Conservation (phyloP, 1,140 invertebrate species). For the Leptinotarsa defecta region DNA sequence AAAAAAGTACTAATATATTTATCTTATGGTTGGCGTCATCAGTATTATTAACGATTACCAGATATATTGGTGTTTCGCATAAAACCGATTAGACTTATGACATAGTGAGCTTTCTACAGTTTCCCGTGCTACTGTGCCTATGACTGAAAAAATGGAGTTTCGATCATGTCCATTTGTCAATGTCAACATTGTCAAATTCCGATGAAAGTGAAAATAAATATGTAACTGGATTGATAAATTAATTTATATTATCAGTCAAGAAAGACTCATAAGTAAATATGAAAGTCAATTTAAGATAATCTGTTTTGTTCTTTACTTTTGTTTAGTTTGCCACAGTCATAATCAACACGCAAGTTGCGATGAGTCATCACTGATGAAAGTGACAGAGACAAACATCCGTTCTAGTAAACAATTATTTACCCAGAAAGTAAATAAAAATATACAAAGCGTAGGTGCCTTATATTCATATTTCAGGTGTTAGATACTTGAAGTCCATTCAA, state of each 20-base stretch:
- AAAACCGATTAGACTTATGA: no score
- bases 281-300: not conserved
- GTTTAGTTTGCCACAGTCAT: no score
- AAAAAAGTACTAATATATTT: no score
- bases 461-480: not conserved
- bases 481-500: not conserved
- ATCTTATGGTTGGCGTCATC: no score
- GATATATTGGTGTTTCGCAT: no score
- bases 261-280: not conserved
- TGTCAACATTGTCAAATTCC: not conserved
- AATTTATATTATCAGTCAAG: not conserved
- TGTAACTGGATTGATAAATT: not conserved
- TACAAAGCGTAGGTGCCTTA: not conserved
- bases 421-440: not conserved
- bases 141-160: no score
- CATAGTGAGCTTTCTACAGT: no score
- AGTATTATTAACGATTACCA: no score
- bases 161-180: not conserved
- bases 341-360: not conserved
- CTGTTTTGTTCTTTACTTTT: no score
- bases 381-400: slow-evolving; percentile 1
- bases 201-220: not conserved
- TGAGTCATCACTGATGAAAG: not conserved
- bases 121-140: no score
- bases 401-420: not conserved